A percentile compares a stretch with the other conserved stretches of the same genome.
Evolutionary conservation across 2,113 vertebrate genomes (phyloP).

Genomic region (Pardalotus punctatus): DNA sequence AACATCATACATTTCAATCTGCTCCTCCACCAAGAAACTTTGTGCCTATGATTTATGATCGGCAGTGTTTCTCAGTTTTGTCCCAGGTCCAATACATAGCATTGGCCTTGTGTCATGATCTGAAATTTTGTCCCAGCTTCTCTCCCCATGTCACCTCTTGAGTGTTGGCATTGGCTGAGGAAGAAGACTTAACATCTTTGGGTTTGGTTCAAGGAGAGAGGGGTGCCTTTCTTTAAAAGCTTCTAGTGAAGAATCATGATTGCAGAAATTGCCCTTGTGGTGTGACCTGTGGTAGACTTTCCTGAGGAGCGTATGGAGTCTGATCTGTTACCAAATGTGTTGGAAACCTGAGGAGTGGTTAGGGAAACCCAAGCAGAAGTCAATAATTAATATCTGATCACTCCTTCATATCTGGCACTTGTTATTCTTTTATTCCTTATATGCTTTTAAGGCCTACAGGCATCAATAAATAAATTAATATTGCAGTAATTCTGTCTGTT

Average conservation of each 20-base stretch:
- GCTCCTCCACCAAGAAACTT: neutral
- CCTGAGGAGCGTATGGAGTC: neutral
- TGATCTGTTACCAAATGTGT: neutral
- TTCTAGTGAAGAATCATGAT: neutral
- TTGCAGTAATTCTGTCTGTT: neutral
- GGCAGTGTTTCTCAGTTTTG: neutral
- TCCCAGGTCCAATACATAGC: neutral
- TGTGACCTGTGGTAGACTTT: neutral
- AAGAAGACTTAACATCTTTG: neutral
- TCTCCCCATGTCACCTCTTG: neutral
- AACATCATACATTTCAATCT: neutral
- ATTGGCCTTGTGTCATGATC: neutral
- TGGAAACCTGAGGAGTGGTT: neutral
- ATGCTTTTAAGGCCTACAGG: neutral
- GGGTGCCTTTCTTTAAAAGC: neutral
- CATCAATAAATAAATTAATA: neutral
- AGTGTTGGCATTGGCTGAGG: neutral
- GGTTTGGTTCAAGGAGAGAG: neutral
- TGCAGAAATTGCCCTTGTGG: neutral
- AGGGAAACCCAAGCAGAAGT: neutral
- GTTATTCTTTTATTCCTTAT: neutral
- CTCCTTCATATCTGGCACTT: neutral
- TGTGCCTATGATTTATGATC: neutral
- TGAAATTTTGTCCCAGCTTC: neutral
- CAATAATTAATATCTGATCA: neutral